These are phyloP conservation scores for Oreochromis tanganicae DNA, from an alignment of 2,113 vertebrate species.

Conservation along the genomic window DNA sequence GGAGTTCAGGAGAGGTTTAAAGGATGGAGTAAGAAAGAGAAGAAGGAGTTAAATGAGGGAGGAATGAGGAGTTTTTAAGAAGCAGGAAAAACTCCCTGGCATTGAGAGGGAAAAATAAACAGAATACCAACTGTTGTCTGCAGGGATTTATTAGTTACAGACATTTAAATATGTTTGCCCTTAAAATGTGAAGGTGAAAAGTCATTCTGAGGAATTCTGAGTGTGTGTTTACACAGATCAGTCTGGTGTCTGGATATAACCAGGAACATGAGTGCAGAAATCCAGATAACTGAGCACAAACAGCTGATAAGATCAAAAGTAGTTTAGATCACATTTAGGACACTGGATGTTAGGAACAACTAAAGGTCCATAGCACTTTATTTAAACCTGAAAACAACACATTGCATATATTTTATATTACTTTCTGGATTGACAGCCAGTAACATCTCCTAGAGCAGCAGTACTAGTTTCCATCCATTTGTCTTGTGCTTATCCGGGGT, in stretches of 20 bases:
- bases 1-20: neutral
- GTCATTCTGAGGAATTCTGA: constrained; percentile 20
- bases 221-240: neutral
- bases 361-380: neutral
- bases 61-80: constrained; percentile 16
- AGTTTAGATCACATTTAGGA: neutral
- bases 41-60: neutral
- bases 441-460: neutral
- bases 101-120: constrained; percentile 1
- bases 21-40: neutral
- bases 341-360: neutral
- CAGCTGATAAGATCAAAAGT: neutral
- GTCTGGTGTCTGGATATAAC: neutral
- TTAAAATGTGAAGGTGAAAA: constrained; percentile 18
- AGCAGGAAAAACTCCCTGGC: constrained; percentile 12
- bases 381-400: neutral
- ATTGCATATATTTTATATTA: neutral
- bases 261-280: neutral
- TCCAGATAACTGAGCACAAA: neutral
- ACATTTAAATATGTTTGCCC: constrained; percentile 9
- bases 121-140: neutral
- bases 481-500: neutral
- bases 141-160: neutral
- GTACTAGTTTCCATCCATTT: neutral
- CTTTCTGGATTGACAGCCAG: neutral